These are phyloP conservation scores for Pseudomyrmex sp. DNA, from an alignment of 1,140 invertebrate species.

Conservation along the genomic window DNA sequence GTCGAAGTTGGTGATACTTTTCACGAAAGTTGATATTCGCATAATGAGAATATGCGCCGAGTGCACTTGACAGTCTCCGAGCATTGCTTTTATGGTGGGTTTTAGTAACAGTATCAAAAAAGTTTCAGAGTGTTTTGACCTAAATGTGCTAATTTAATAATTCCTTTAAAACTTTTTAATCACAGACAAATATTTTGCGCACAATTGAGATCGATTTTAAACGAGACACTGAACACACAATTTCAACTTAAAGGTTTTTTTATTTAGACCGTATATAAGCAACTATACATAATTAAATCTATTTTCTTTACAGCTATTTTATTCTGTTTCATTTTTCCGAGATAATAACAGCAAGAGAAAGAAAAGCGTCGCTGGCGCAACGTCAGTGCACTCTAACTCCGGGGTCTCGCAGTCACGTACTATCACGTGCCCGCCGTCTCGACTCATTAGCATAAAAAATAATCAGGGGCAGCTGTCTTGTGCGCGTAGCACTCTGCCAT, in stretches of 20 bases:
- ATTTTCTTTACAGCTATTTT: constrained; percentile 11
- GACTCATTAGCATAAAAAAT: constrained; percentile 57
- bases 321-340: not conserved
- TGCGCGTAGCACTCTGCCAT: not conserved
- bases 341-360: not conserved
- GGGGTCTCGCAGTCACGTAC: not conserved
- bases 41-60: constrained; percentile 36
- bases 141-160: not conserved
- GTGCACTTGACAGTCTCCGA: constrained; percentile 13
- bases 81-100: not conserved
- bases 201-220: not conserved
- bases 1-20: constrained; percentile 46
- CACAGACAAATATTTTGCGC: not conserved
- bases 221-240: not conserved
- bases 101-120: constrained; percentile 3
- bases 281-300: not conserved
- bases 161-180: not conserved
- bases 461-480: constrained; percentile 13
- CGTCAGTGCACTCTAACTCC: constrained; percentile 2
- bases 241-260: not conserved
- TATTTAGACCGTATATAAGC: constrained; percentile 19
- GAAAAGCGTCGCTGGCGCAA: not conserved
- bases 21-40: constrained; percentile 20
- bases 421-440: not conserved
- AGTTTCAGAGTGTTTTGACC: not conserved